Evolutionary conservation across 2,888 invertebrate genomes (phyloP), one percentile per base, ranked within the genome.

Genomic region (Aphidoletes aphidimyza): DNA sequence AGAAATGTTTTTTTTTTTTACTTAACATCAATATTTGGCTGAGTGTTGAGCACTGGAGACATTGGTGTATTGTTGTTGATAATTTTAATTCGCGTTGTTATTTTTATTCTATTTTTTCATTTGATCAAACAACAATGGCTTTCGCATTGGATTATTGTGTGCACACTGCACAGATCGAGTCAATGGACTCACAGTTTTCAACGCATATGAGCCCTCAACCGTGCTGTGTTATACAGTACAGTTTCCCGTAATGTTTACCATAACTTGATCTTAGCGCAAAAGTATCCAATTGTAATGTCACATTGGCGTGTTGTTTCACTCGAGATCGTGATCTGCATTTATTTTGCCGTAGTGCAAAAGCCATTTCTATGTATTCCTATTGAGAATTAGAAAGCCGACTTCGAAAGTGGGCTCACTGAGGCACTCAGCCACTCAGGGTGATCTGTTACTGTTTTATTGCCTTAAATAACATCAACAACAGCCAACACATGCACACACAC

Each of bases 231-330:
- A n/a, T n/a, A n/a, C n/a, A n/a, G n/a, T n/a, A 1, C 30, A n/a
- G 30, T 14, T 69, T n/a, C n/a, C n/a, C 69, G 26, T 69, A 30
- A 69, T 69, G 69, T 69, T 69, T 69, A 69, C 11, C 19, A 1
- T 69, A 69, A 69, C 34, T 30, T 69, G n/a, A 5, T 69, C 30
- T 69, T 69, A 30, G 30, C n/a, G n/a, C 30, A 30, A 14, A 69
- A 69, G 69, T 69, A 69, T 69, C 69, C 69, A 69, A 69, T 69
- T 69, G 69, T 69, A 69, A 69, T 69, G 69, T 69, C 69, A 17
- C 69, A 54, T 54, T n/a, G 42, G 69, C 69, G 30, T 54, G 54
- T 1, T 26, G 26, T 54, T 54, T 54, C 54, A 26, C 11, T 19
- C 5, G 69, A 69, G 69, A 69, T 69, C 69, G 69, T 69, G 69